Evolutionary conservation across 2,888 invertebrate genomes (phyloP), one percentile per base, ranked within the genome.

Genomic region (Lepeophtheirus nordmannii): DNA sequence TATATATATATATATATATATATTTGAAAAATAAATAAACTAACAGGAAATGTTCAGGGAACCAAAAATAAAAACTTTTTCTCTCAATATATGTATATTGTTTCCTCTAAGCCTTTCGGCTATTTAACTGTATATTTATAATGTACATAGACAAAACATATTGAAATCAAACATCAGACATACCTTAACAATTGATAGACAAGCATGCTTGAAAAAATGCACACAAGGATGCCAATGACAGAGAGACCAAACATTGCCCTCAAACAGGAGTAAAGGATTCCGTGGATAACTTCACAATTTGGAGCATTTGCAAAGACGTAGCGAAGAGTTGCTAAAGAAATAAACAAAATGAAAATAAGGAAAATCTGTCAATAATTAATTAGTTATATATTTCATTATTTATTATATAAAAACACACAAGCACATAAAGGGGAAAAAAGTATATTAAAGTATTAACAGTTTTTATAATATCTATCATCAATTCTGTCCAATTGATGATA

Each of bases 131-230:
- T n/a, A 17, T 5, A n/a, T 53, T 53, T n/a, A 17, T 53, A 17
- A 53, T 17, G 17, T 17, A 53, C 53, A 53, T 5, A 5, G n/a
- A 14, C 46, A 41, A 41, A 17, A 8, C 17, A 17, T 53, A 53
- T 53, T 53, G 17, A 17, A 17, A n/a, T 17, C n/a, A 53, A 17
- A 17, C 8, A 53, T 3, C 5, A 53, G n/a, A 53, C n/a, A 30
- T 74, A 85, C 85, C 85, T 86, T 65, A 89, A 78, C 68, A 91
- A 79, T 75, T 91, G 90, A 74, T 90, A 91, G 11, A 90, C 87
- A 67, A 91, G 82, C 90, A 91, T 90, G 73, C 89, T 88, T 70
- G 89, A 88, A 75, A 89, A 90, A 70, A 91, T 89, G 77, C 89
- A 90, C 62, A 90, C 86, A 46, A 91, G 81, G 40, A 91, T 90